Conservation (phyloP, 2,888 invertebrate species). For the Ectropis crepuscularia region DNA sequence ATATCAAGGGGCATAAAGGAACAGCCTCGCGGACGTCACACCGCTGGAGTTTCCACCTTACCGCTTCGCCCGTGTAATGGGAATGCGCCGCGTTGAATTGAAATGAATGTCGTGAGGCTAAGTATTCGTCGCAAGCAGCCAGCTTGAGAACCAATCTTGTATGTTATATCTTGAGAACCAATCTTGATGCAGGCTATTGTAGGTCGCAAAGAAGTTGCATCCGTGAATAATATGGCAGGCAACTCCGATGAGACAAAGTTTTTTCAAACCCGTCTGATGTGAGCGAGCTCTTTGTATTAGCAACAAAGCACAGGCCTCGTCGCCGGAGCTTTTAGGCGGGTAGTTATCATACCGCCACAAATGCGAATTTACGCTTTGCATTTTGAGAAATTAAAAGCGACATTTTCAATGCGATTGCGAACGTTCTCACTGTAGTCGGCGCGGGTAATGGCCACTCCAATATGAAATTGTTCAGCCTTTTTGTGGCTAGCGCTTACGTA, state of each 20-base stretch:
- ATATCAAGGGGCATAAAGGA: conserved; percentile 70
- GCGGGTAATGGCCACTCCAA: conserved; percentile 81
- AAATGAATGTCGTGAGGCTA: conserved; percentile 52
- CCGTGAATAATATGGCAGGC: conserved; percentile 50
- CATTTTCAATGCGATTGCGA: conserved; percentile 80
- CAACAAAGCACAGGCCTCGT: conserved; percentile 74
- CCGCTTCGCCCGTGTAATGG: conserved; percentile 44
- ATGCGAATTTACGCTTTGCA: conserved; percentile 80
- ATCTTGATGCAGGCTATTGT: conserved; percentile 29
- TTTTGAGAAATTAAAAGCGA: conserved; percentile 82
- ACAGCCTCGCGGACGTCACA: conserved; percentile 50
- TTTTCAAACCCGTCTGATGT: conserved; percentile 68
- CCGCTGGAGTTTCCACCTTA: conserved; percentile 49
- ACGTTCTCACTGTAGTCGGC: conserved; percentile 74
- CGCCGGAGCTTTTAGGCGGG: conserved; percentile 76
- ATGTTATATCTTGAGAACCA: conserved; percentile 22
- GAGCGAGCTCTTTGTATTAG: conserved; percentile 74
- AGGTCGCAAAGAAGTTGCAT: conserved; percentile 26
- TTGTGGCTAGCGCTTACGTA: conserved; percentile 70
- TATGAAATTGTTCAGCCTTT: conserved; percentile 71
- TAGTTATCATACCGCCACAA: conserved; percentile 75
- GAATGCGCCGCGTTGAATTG: conserved; percentile 52
- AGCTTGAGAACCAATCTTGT: conserved; percentile 30
- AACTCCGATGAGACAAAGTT: conserved; percentile 64
- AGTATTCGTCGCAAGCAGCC: conserved; percentile 4